A percentile compares a stretch with the other conserved stretches of the same genome.
phyloP scores from a whole-genome alignment of 1,140 invertebrate species.

The Anthonomus grandis region DNA sequence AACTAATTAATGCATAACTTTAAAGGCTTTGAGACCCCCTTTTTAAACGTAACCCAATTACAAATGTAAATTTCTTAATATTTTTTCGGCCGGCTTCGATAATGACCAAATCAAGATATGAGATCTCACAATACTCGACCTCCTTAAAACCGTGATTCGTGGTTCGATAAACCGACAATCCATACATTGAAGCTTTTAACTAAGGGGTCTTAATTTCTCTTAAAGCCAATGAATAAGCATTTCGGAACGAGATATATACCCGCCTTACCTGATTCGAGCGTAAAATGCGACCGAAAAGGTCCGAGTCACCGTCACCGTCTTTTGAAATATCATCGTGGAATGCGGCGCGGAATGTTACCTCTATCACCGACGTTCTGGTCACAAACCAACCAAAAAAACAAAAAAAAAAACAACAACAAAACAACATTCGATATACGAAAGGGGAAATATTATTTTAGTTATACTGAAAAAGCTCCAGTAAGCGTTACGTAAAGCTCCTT shows the following conservation, averaged over 20 bases:
- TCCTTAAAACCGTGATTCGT: too few relatives aligned
- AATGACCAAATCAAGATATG: too few relatives aligned
- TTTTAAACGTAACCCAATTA: too few relatives aligned
- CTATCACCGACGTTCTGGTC: constrained; percentile 8
- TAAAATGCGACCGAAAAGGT: constrained; percentile 35
- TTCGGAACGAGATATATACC: constrained; percentile 38
- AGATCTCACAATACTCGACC: too few relatives aligned
- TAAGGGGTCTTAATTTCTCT: constrained; percentile 42
- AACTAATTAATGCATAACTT: too few relatives aligned
- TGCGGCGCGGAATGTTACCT: constrained; percentile 29
- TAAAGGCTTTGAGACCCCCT: too few relatives aligned
- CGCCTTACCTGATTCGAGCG: constrained; percentile 38
- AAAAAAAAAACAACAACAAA: neutral
- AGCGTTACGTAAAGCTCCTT: neutral
- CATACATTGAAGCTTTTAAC: constrained; percentile 29
- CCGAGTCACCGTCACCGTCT: constrained; percentile 36
- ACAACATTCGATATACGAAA: too few relatives aligned
- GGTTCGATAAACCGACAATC: too few relatives aligned
- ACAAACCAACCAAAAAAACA: constrained; percentile 1
- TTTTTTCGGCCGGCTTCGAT: too few relatives aligned
- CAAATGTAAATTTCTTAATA: too few relatives aligned
- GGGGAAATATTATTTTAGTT: too few relatives aligned
- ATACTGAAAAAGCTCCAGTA: neutral
- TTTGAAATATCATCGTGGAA: constrained; percentile 41
- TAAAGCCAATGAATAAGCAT: constrained; percentile 46